Evolutionary conservation across 2,113 vertebrate species (phyloP), one percentile per base, ranked within the genome.

Genomic region (Silurus meridionalis): DNA sequence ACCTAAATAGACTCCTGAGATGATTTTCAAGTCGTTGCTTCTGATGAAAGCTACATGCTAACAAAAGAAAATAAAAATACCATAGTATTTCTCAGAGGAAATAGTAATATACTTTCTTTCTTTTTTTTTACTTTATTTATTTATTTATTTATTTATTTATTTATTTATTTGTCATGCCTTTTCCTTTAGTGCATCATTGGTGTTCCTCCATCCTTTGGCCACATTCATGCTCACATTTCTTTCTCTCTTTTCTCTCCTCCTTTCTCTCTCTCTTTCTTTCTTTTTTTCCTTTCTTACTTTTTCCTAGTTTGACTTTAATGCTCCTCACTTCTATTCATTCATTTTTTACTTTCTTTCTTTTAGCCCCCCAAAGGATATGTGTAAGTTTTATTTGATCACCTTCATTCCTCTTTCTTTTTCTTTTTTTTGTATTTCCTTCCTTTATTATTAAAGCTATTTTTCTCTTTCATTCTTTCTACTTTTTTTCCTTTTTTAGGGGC

Each of bases 361-460:
- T 25, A 15, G 13, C 52, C 55, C 25, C 25, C n/a, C 23, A 28
- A 2, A 19, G 52, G 23, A 55, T 77, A 55, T 15, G 19, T 58
- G 8, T 37, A 37, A 0, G 3, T 58, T 58, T 58, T 15, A 58
- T 58, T 79, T 79, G 53, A 17, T 55, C 23, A 53, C 7, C 52
- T 63, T 63, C 23, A n/a, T 82, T 50, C 66, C 37, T 52, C 46
- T 46, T 48, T 48, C 19, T 63, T 17, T 61, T 46, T 37, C 25
- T 57, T 2, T 1, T 78, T n/a, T 50, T 14, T 50, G 9, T 11
- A 61, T 48, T 64, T 66, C 11, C 66, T 37, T 37, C 8, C 53
- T 58, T 17, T 79, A 58, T 17, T 79, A 58, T 79, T 58, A 79
- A 79, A 58, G 14, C 77, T 5, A 58, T 79, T 79, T 58, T 58